Base-by-base conservation (phyloP, 2,797 vertebrate species). In the Podargus strigoides region DNA sequence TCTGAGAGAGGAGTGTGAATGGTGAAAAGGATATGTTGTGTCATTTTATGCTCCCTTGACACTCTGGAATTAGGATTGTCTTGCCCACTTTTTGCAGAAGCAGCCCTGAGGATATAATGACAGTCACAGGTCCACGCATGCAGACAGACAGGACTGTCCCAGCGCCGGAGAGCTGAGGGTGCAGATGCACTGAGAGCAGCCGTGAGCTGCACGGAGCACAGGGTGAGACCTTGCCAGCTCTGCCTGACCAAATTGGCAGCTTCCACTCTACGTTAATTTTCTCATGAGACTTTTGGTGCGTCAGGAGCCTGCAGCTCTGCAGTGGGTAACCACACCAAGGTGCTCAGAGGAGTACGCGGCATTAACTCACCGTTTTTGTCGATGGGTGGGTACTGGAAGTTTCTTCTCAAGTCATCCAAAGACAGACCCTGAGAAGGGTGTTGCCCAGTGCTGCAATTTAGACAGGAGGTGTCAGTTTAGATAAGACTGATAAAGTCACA, bases 331-430 rank as follows among this genome's bases (percentile, higher is more conserved):
- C 30, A 42, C 28, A 13, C 27, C 16, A 4, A 10, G 44, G 5
- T 50, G 34, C 52, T 37, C 19, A 47, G 53, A 19, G 37, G 41
- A 83, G 14, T 5, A 9, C 19, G 47, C 39, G 64, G 32, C 63
- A 30, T 21, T 9, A 27, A 94, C 98, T 96, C 97, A 99, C 99
- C 98, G 0, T 99, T 99, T 93, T 98, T 98, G 97, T 99, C 99
- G 7, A 98, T 97, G 0, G 98, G 96, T 7, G 98, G 98, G 85
- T 98, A 98, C 94, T 98, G 99, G 97, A 99, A 98, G 96, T 92
- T 98, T 92, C 98, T 98, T n/a, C 98, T 98, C 66, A 99, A 97
- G 59, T 99, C 99, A 58, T 99, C 99, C 97, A 99, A 90, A 55
- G 99, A 98, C 76, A 98, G 97, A 32, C 98, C 98, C 91, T 98